Evolutionary conservation across 2,888 invertebrate genomes (phyloP), one percentile per base, ranked within the genome.

Genomic region (Elmis aenea): DNA sequence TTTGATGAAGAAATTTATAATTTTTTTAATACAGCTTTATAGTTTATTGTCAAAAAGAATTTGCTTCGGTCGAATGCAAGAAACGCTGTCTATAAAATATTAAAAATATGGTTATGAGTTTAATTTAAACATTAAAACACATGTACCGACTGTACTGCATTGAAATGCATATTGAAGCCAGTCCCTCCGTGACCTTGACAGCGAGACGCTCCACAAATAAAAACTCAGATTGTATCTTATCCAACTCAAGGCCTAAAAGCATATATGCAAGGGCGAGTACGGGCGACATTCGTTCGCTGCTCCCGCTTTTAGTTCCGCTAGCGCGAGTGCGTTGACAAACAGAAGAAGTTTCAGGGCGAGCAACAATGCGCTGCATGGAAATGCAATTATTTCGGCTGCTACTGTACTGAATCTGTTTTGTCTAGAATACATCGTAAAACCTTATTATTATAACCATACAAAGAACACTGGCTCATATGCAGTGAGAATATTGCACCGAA

Each of bases 131-230:
- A n/a, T n/a, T n/a, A n/a, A n/a, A n/a, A n/a, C n/a, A n/a, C n/a
- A n/a, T n/a, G n/a, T n/a, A n/a, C n/a, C 14, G 30, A 39, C 30
- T 39, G 39, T 34, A 39, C 33, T 26, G 40, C 40, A 36, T 35
- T 40, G 39, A 39, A 39, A 33, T 39, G 26, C 30, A 29, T 34
- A 30, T 33, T 26, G 25, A 38, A 31, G 39, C 36, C 48, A 46
- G 47, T 50, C 49, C 48, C 43, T 44, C 39, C 38, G 42, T 48
- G 52, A 46, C 55, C 55, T 55, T 55, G 55, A 53, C 51, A 51
- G 50, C 55, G 48, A 51, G 50, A 45, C 45, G 46, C 38, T 48
- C 46, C 38, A 49, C 52, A 52, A 51, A 52, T 50, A 52, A 50
- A 50, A 51, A 50, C 46, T 46, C 49, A 48, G 50, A 52, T 52